Base-by-base conservation (phyloP, 2,888 invertebrate species). In the Nomada hirtipes region DNA sequence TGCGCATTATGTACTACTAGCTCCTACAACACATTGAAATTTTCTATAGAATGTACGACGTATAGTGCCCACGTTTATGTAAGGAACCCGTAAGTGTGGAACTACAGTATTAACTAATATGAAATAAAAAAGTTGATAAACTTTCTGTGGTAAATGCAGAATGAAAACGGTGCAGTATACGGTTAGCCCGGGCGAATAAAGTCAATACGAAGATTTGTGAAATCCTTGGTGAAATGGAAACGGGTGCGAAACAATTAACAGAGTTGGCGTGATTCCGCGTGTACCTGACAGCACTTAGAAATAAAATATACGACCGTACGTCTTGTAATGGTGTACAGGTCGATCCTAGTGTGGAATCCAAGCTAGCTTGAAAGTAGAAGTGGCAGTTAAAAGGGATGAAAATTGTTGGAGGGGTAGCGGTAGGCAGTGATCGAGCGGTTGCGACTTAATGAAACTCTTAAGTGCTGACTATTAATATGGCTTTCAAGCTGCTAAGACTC, bases 401-500 rank as follows among this genome's bases (percentile, higher is more conserved):
- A 89, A 85, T 86, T 86, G 75, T 84, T 80, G 61, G 79, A 68
- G 73, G 61, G 80, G 77, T 87, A 69, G 85, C 82, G 83, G 87
- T 85, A 86, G 91, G 91, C 92, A 91, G 91, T 92, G 92, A 92
- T 92, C 92, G 92, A 91, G 91, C 90, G 91, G 89, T 90, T 89
- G 91, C 90, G 89, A 92, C 93, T 93, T 93, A 93, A 93, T 93
- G 92, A 93, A 93, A 92, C 92, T 92, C 92, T 91, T 91, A 91
- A 93, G 92, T 91, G 90, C 89, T 90, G 90, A 91, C 93, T 92
- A 93, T 93, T 92, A 92, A 93, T 93, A 93, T 91, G 91, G 92
- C 91, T 92, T 92, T 89, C 89, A 86, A 90, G 91, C 90, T 89
- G 84, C 86, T 82, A 63, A 74, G 84, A 85, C 85, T 79, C 79